Evolutionary conservation across 2,888 invertebrate species (phyloP).

Genomic region (Ypsolopha sequella): DNA sequence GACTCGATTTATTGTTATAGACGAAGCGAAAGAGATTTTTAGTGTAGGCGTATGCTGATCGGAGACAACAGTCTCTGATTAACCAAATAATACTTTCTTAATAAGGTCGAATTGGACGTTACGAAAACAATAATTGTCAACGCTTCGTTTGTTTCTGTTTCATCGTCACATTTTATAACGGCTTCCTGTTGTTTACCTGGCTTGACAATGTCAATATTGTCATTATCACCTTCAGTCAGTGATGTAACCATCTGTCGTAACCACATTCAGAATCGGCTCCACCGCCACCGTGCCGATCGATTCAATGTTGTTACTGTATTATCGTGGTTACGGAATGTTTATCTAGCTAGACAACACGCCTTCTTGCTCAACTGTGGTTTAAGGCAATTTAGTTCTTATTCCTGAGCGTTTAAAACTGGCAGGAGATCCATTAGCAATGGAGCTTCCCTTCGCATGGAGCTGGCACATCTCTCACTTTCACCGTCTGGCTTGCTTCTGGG

Average conservation of each 20-base stretch:
- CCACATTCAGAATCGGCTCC: not conserved
- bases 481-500: slow-evolving; percentile 38
- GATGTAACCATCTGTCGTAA: not conserved
- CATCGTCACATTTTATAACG: no score
- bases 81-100: no score
- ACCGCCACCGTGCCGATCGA: not conserved
- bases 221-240: not conserved
- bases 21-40: no score
- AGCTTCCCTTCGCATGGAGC: slow-evolving; percentile 29
- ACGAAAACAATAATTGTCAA: no score
- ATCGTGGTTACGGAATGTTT: slow-evolving; percentile 50
- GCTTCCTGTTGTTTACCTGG: not conserved
- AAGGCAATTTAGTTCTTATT: not conserved
- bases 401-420: not conserved
- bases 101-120: no score
- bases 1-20: no score
- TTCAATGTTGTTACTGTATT: slow-evolving; percentile 13
- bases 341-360: slow-evolving; percentile 14
- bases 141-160: no score
- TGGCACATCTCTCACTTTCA: slow-evolving; percentile 54
- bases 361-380: not conserved
- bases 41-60: no score
- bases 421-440: slow-evolving; percentile 9
- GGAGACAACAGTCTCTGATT: no score
- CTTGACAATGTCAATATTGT: not conserved